These are phyloP conservation scores for Caenorhabditis latens DNA, from an alignment of 1,140 invertebrate species.

Conservation along the genomic window DNA sequence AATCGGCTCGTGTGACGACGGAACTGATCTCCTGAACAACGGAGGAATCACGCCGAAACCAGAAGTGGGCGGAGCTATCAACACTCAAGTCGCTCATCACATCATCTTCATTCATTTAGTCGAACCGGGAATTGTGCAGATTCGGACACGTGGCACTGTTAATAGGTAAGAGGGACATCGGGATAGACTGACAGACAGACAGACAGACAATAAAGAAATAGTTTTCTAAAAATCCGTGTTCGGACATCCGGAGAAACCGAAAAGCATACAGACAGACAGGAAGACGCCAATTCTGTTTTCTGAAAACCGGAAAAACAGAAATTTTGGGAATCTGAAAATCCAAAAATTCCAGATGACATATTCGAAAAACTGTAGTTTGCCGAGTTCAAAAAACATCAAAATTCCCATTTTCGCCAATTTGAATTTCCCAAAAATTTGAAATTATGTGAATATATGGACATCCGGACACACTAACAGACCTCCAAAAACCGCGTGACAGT, in stretches of 20 bases:
- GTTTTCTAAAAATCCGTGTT: not conserved
- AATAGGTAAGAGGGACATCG: constrained; percentile 45
- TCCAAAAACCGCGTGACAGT: not conserved
- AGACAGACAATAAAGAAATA: not conserved
- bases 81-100: constrained; percentile 10
- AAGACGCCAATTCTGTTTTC: no score
- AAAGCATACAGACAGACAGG: no score
- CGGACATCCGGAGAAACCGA: no score
- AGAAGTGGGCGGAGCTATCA: constrained; percentile 19
- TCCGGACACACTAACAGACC: no score
- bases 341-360: no score
- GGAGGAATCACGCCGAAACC: not conserved
- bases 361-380: no score
- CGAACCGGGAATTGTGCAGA: constrained; percentile 57
- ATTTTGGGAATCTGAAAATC: no score
- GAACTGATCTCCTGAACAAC: constrained; percentile 33
- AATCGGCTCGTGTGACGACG: constrained; percentile 60
- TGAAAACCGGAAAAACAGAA: no score
- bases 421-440: no score
- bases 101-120: constrained; percentile 51
- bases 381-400: no score
- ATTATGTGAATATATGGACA: no score
- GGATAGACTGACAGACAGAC: not conserved
- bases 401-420: no score
- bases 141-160: constrained; percentile 52